phyloP scores from a whole-genome alignment of 2,888 invertebrate genomes.

The Flabesymbios commensalis region DNA sequence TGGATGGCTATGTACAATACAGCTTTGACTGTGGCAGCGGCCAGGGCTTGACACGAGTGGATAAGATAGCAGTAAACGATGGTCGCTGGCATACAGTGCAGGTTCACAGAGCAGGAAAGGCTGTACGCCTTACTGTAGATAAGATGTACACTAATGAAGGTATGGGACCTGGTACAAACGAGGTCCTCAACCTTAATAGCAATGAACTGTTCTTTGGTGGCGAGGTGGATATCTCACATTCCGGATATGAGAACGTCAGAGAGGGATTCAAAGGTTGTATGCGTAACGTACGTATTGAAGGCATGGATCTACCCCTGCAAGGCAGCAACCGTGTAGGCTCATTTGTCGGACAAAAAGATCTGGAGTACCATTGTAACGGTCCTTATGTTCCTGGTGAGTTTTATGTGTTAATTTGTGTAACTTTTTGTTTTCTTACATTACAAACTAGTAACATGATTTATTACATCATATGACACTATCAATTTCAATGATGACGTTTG shows the following conservation, averaged over 20 bases:
- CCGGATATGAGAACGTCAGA: slow-evolving; percentile 66
- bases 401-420: no score
- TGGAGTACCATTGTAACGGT: slow-evolving; percentile 60
- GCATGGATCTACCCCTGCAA: slow-evolving; percentile 71
- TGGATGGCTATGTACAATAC: slow-evolving; percentile 84
- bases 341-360: slow-evolving; percentile 55
- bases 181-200: slow-evolving; percentile 81
- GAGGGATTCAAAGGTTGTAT: slow-evolving; percentile 90
- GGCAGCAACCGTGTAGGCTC: slow-evolving; percentile 63
- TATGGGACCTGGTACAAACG: slow-evolving; percentile 77
- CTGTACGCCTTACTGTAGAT: slow-evolving; percentile 79
- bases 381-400: slow-evolving; percentile 15
- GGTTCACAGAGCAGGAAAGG: slow-evolving; percentile 78
- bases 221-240: slow-evolving; percentile 66
- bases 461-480: no score
- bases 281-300: slow-evolving; percentile 80
- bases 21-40: slow-evolving; percentile 92
- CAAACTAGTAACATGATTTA: no score
- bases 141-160: slow-evolving; percentile 73
- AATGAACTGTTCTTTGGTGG: slow-evolving; percentile 85
- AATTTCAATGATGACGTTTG: no score
- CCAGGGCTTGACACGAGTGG: slow-evolving; percentile 76
- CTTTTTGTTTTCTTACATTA: no score
- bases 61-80: slow-evolving; percentile 78
- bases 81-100: slow-evolving; percentile 81